Evolutionary conservation across 1,140 invertebrate genomes (phyloP), one percentile per base, ranked within the genome.

Genomic region (Conus ventricosus): DNA sequence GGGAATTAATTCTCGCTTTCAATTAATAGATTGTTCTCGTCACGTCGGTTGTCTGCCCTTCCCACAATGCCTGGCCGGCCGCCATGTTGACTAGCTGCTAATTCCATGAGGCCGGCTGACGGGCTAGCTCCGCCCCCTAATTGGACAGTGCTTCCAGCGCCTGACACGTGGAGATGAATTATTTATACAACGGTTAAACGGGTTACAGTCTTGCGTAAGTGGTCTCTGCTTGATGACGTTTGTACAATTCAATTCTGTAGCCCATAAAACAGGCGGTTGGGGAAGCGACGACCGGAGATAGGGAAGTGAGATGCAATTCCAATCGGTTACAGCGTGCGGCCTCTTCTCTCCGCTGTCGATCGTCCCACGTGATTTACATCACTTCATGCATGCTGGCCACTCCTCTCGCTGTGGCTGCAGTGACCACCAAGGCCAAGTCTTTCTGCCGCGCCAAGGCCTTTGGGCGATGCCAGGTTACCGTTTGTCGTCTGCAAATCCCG

Each of bases 11-110:
- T 87, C 85, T 87, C 85, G 85, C 54, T 87, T 87, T 55, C 85
- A 87, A 87, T 87, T 87, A 87, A 87, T 87, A 87, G 85, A 87
- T 87, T 87, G 85, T 87, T 76, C 85, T 87, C 71, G 85, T 87
- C 85, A 87, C 85, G 85, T 87, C 71, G n/a, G 63, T 67, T 75
- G 60, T 71, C 51, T 67, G 60, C 67, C 85, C 85, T 63, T 84
- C 55, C 82, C 82, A 67, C 80, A 81, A 81, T 81, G 82, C 82
- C 7, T 25, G 13, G 20, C 75, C 17, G 54, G 25, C 75, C 85
- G 85, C 67, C 75, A 55, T 87, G 85, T 87, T 55, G 85, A 57
- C 85, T 87, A 87, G 75, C 71, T 67, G 85, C 85, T 87, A 87
- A 87, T 87, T 87, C 71, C 82, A 84, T 27, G 82, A 67, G 8